Percentiles rank a stretch among this genome's conserved stretches.
phyloP scores from a whole-genome alignment of 2,888 invertebrate genomes.

The Drosophila engyochracea region DNA sequence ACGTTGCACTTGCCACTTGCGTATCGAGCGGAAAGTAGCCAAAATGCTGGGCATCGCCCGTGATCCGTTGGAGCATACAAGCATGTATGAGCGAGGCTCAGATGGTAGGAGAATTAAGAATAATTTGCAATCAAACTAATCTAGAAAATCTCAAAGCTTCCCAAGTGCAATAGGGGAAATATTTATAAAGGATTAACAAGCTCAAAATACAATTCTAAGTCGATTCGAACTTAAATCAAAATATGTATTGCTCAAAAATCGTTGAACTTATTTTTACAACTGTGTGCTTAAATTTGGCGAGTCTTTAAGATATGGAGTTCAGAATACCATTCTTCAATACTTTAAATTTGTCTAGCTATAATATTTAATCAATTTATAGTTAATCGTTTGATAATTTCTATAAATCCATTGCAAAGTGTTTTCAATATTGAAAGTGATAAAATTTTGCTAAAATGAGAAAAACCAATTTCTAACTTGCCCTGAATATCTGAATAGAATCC shows the following conservation, averaged over 20 bases:
- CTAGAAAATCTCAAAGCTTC: neutral
- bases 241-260: neutral
- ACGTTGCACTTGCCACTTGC: constrained; percentile 72
- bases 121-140: neutral
- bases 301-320: neutral
- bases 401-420: neutral
- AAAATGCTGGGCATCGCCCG: constrained; percentile 85
- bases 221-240: neutral
- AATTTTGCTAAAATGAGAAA: neutral
- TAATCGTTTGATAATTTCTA: neutral
- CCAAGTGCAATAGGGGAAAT: neutral
- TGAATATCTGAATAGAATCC: neutral
- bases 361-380: neutral
- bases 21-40: constrained; percentile 5
- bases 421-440: neutral
- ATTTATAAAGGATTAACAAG: neutral
- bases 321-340: neutral
- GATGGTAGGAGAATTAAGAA: constrained; percentile 54
- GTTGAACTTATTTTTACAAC: neutral
- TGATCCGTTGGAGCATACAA: constrained; percentile 87
- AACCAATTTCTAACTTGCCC: neutral
- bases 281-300: neutral
- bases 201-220: neutral
- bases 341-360: neutral
- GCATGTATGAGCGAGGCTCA: constrained; percentile 88